Conservation (phyloP, 2,113 vertebrate genomes). For the Leptodactylus fuscus region DNA sequence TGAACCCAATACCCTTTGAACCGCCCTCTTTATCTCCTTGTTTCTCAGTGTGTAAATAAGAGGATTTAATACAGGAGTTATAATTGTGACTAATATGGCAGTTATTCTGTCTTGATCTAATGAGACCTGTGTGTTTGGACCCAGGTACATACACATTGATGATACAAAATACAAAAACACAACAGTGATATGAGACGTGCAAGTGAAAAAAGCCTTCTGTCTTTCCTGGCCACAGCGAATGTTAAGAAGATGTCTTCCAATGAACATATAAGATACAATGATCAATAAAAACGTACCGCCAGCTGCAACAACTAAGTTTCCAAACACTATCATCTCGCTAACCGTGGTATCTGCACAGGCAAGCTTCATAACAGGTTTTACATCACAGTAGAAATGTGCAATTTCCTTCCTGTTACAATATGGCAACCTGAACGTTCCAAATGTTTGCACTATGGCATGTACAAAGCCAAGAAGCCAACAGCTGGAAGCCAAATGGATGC, state of each 20-base stretch:
- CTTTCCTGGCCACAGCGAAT: slow-evolving; percentile 14
- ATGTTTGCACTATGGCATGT: slow-evolving; percentile 58
- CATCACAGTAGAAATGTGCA: slow-evolving; percentile 44
- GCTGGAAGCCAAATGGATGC: slow-evolving; percentile 56
- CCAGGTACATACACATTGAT: slow-evolving; percentile 25
- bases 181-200: neutral
- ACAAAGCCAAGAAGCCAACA: slow-evolving; percentile 58
- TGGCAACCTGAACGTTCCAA: slow-evolving; percentile 28
- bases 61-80: slow-evolving; percentile 40
- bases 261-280: slow-evolving; percentile 42
- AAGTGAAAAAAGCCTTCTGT: neutral
- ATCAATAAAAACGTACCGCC: slow-evolving; percentile 21
- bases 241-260: slow-evolving; percentile 17
- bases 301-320: neutral
- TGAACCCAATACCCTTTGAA: too few relatives aligned
- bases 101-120: slow-evolving; percentile 43
- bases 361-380: slow-evolving; percentile 46
- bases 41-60: slow-evolving; percentile 28
- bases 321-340: neutral
- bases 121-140: slow-evolving; percentile 27
- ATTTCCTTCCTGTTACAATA: slow-evolving; percentile 4
- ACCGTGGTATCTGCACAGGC: slow-evolving; percentile 31
- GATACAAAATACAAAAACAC: slow-evolving; percentile 37
- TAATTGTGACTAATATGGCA: slow-evolving; percentile 41
- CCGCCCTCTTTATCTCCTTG: slow-evolving; percentile 28